phyloP scores from a whole-genome alignment of 2,888 invertebrate genomes.

The Oxycera nigricornis region DNA sequence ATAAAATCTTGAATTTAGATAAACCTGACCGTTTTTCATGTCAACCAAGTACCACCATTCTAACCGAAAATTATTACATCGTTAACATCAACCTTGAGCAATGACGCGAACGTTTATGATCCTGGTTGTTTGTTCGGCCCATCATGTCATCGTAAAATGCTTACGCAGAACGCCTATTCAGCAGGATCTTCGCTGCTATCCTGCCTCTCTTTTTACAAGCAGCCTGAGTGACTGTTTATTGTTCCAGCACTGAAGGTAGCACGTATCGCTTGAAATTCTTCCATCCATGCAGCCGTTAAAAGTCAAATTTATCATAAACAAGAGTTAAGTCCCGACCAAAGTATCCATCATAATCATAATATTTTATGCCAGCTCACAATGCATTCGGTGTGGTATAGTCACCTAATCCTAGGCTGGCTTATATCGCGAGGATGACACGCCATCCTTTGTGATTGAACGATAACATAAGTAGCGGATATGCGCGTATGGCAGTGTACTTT shows the following conservation, averaged over 20 bases:
- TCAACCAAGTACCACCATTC: not conserved
- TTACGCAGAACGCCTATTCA: conserved; percentile 17
- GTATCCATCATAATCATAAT: conserved; percentile 34
- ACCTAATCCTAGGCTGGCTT: not conserved
- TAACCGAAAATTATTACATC: conserved; percentile 26
- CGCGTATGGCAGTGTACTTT: not conserved
- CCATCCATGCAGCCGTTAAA: conserved; percentile 30
- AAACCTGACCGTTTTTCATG: no score
- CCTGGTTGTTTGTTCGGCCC: not conserved
- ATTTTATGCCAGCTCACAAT: conserved; percentile 16
- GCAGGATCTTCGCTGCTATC: not conserved
- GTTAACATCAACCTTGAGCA: conserved; percentile 34
- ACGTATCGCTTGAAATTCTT: not conserved
- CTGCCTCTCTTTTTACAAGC: not conserved
- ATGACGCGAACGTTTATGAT: conserved; percentile 17
- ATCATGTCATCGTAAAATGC: conserved; percentile 19
- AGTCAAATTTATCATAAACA: conserved; percentile 31
- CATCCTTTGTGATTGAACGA: not conserved
- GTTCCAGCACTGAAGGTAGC: not conserved
- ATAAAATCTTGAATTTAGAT: no score
- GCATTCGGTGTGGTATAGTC: conserved; percentile 6
- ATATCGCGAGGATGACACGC: not conserved
- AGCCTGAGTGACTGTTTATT: conserved; percentile 3
- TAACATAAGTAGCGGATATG: not conserved
- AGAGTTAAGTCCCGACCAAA: conserved; percentile 19